A percentile compares a stretch with the other conserved stretches of the same genome.
Conservation (phyloP, 2,797 vertebrate genomes). For the Helarctos malayanus region DNA sequence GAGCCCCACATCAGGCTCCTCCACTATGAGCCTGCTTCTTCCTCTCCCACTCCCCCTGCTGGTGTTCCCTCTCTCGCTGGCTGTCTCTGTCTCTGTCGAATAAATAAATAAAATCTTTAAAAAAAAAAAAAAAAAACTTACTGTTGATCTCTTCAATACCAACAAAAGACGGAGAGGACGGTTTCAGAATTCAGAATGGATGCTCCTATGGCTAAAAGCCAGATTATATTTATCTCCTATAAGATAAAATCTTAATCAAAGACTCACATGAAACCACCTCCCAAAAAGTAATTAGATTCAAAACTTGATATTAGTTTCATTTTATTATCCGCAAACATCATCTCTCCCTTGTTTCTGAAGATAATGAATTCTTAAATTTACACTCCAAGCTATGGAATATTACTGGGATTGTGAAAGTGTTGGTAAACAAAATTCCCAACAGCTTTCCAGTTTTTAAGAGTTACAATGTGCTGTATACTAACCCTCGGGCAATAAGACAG, state of each 20-base stretch:
- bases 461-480: background rate
- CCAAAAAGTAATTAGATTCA: slow-evolving; percentile 27
- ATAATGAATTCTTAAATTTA: slow-evolving; percentile 62
- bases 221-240: background rate
- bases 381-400: slow-evolving; percentile 51
- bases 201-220: background rate
- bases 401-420: background rate
- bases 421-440: slow-evolving; percentile 37
- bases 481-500: slow-evolving; percentile 25
- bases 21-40: no score
- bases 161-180: background rate
- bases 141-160: background rate
- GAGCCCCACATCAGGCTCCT: no score
- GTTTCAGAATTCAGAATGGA: slow-evolving; percentile 27
- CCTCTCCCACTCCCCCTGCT: no score
- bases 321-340: slow-evolving; percentile 44
- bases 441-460: slow-evolving; percentile 67
- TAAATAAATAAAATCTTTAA: no score
- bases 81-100: no score
- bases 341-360: slow-evolving; percentile 21
- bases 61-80: no score
- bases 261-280: background rate
- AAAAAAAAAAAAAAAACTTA: background rate
- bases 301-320: slow-evolving; percentile 17
- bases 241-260: slow-evolving; percentile 47